phyloP scores from a whole-genome alignment of 2,113 vertebrate species.

The Heterotis niloticus region DNA sequence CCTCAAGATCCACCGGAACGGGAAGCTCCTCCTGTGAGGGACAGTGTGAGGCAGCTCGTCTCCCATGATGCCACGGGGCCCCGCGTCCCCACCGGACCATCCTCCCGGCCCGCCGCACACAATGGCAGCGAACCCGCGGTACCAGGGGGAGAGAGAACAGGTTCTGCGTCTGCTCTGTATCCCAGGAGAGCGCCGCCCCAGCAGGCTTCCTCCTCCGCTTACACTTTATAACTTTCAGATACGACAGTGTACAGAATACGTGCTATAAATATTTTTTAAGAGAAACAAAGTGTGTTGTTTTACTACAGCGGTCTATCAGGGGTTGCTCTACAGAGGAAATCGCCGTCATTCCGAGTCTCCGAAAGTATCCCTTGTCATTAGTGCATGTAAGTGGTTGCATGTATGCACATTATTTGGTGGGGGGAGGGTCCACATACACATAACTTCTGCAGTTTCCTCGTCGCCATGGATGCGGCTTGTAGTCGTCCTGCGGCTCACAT shows the following conservation, averaged over 20 bases:
- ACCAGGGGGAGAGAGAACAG: slow-evolving; percentile 51
- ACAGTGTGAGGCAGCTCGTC: slow-evolving; percentile 56
- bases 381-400: slow-evolving; percentile 64
- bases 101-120: slow-evolving; percentile 53
- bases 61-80: slow-evolving; percentile 58
- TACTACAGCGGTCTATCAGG: slow-evolving; percentile 74
- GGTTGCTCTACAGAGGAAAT: slow-evolving; percentile 60
- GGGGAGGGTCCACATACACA: slow-evolving; percentile 32
- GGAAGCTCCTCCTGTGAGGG: slow-evolving; percentile 92
- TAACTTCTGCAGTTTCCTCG: slow-evolving; percentile 42
- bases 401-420: slow-evolving; percentile 48
- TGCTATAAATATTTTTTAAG: slow-evolving; percentile 94
- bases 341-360: slow-evolving; percentile 70
- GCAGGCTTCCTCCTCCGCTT: slow-evolving; percentile 74
- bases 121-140: slow-evolving; percentile 56
- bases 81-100: slow-evolving; percentile 45
- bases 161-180: slow-evolving; percentile 67
- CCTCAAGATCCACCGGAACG: slow-evolving; percentile 98
- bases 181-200: slow-evolving; percentile 67
- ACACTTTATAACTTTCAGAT: slow-evolving; percentile 88
- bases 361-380: slow-evolving; percentile 68
- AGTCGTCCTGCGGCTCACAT: too few species aligned
- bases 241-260: slow-evolving; percentile 78
- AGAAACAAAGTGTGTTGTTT: slow-evolving; percentile 67
- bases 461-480: slow-evolving; percentile 59